phyloP scores from a whole-genome alignment of 2,113 vertebrate genomes.

The Uria aalge region DNA sequence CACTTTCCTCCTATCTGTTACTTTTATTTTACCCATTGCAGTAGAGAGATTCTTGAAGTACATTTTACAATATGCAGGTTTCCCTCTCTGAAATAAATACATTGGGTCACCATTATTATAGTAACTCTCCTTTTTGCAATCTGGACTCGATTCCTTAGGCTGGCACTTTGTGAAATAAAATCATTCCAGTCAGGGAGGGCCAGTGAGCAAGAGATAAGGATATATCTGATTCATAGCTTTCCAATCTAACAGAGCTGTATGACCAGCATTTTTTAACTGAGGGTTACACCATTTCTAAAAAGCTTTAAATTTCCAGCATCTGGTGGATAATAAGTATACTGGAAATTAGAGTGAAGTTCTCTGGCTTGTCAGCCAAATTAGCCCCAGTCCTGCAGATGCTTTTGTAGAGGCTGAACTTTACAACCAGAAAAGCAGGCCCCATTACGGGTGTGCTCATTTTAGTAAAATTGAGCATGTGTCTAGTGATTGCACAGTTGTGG shows the following conservation, averaged over 20 bases:
- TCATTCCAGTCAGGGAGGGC: neutral
- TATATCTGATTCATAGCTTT: neutral
- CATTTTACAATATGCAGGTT: neutral
- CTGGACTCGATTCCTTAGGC: neutral
- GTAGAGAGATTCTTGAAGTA: neutral
- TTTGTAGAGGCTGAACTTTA: neutral
- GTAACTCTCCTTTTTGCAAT: neutral
- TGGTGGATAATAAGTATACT: neutral
- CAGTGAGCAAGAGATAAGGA: neutral
- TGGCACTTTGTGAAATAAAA: neutral
- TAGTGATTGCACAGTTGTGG: neutral
- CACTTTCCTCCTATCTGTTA: neutral
- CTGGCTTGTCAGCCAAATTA: neutral
- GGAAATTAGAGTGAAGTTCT: neutral
- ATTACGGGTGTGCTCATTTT: neutral
- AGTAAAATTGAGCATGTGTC: neutral
- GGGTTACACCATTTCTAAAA: neutral
- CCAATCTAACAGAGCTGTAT: neutral
- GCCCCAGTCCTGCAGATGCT: neutral
- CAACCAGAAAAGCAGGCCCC: neutral
- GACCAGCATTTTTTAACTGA: neutral
- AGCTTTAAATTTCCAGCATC: neutral
- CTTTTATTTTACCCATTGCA: neutral
- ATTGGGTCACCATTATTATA: neutral
- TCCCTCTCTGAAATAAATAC: neutral